These are phyloP conservation scores for Barypeithes pellucidus DNA, from an alignment of 2,888 invertebrate genomes.

Conservation along the genomic window DNA sequence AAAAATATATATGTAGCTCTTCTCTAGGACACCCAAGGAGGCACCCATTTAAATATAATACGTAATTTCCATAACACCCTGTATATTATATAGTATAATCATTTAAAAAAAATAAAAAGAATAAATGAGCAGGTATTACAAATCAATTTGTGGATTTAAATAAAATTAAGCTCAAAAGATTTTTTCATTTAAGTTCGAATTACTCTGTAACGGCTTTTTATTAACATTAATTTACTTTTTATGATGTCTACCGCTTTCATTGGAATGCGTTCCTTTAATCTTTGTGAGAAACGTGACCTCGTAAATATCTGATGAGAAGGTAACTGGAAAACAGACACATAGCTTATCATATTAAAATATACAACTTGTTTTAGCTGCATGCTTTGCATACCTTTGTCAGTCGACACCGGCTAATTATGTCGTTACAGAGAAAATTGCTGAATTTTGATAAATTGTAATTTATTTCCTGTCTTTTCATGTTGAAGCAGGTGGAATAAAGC, in stretches of 20 bases:
- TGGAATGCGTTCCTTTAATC: neutral
- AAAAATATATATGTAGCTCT: too few relatives aligned
- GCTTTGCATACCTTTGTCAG: constrained; percentile 4
- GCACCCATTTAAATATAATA: too few relatives aligned
- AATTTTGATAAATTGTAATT: neutral
- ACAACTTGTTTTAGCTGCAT: neutral
- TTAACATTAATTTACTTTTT: neutral
- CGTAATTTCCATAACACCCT: too few relatives aligned
- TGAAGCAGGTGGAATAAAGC: too few relatives aligned
- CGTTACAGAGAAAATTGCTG: neutral
- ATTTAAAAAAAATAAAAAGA: too few relatives aligned
- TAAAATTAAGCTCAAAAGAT: too few relatives aligned
- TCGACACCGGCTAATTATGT: neutral
- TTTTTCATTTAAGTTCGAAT: too few relatives aligned
- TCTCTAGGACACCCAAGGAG: too few relatives aligned
- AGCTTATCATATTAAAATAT: neutral
- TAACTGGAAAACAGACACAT: neutral
- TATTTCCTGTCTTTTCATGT: neutral
- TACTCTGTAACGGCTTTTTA: too few relatives aligned
- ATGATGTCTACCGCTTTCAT: neutral
- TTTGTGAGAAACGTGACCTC: neutral
- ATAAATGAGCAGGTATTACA: too few relatives aligned
- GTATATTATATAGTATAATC: too few relatives aligned
- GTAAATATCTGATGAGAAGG: neutral
- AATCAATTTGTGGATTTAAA: too few relatives aligned